These are phyloP conservation scores for Napeogenes inachia DNA, from an alignment of 2,888 invertebrate species.

Conservation along the genomic window DNA sequence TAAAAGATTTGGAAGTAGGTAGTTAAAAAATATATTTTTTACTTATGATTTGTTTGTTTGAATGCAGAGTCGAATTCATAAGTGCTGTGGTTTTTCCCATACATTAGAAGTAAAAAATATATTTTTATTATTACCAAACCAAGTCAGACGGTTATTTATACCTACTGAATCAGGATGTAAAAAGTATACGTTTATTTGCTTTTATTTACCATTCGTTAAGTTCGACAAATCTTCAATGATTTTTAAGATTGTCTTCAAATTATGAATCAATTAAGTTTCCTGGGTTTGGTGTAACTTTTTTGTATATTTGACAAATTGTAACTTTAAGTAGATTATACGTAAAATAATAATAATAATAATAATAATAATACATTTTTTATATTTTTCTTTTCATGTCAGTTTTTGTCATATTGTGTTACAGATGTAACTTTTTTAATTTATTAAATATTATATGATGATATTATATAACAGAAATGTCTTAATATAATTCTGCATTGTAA, in stretches of 20 bases:
- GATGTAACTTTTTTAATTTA: too few species aligned
- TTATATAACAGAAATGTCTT: too few species aligned
- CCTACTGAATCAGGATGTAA: slow-evolving; percentile 20
- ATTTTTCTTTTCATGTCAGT: too few species aligned
- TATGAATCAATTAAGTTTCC: too few species aligned
- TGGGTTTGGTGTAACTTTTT: too few species aligned
- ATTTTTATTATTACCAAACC: neutral
- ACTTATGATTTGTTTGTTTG: neutral
- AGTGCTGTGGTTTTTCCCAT: neutral
- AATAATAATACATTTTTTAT: too few species aligned
- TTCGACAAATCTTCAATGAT: slow-evolving; percentile 7
- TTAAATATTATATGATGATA: too few species aligned
- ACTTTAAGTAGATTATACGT: too few species aligned
- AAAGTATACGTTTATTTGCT: slow-evolving; percentile 12
- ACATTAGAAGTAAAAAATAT: neutral
- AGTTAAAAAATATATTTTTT: neutral
- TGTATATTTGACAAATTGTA: too few species aligned
- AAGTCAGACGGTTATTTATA: neutral
- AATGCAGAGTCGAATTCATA: neutral
- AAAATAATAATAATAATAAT: too few species aligned
- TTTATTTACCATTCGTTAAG: slow-evolving; percentile 12
- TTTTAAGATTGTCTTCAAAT: neutral
- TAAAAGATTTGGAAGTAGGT: neutral
- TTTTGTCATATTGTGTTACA: too few species aligned
- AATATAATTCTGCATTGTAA: too few species aligned